Base-by-base conservation (phyloP, 2,888 invertebrate genomes). In the Hesperia comma region DNA sequence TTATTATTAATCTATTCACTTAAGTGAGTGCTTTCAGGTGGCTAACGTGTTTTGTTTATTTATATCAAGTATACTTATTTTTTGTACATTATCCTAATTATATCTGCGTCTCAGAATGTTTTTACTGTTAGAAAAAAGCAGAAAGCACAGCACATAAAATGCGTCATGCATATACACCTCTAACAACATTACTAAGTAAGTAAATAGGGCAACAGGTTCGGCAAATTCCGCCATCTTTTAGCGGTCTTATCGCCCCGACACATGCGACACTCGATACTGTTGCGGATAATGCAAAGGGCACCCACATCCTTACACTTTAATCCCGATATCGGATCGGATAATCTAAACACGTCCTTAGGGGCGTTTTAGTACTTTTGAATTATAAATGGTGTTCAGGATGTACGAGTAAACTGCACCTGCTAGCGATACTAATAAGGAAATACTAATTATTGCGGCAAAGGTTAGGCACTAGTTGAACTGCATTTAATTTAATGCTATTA, bases 341-440 rank as follows among this genome's bases (percentile, higher is more conserved):
- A 37, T 37, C 37, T 37, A 37, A 37, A 37, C 37, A 37, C 0
- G 37, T 37, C 10, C 37, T 37, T 10, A 43, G 15, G 43, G 15
- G 15, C 43, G 43, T n/a, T 43, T 43, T 43, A 15, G 43, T 43
- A 43, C 7, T 15, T 15, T 7, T 43, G 43, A 15, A 43, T 15
- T 15, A 49, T 17, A 49, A 6, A 49, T 10, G 49, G 19, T 26
- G n/a, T 53, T 17, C 26, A 17, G 12, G 32, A 60, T 41, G 32
- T 60, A 43, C 12, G 15, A 15, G 5, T 32, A 15, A 26, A 32
- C 49, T 26, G 32, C 64, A 64, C 41, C 64, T 19, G 2, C 49
- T 57, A 19, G 32, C 53, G 43, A 66, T 37, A 54, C n/a, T 54
- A 66, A 66, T 60, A 55, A 67, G 67, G 67, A 62, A 67, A 67